These are phyloP conservation scores for Hippocampus kuda DNA, from an alignment of 2,797 vertebrate species.

Conservation along the genomic window DNA sequence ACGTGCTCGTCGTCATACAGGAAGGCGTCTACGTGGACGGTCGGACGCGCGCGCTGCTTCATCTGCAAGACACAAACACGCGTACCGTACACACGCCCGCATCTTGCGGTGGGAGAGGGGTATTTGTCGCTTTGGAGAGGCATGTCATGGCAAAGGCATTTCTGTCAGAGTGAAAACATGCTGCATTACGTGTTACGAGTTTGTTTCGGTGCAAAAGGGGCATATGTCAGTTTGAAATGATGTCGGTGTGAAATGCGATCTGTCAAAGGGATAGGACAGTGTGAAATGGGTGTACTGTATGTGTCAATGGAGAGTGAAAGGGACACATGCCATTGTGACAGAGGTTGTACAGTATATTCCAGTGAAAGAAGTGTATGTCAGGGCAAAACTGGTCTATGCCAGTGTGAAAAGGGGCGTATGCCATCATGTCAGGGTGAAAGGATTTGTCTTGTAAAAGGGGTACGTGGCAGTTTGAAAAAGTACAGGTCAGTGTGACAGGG, in stretches of 20 bases:
- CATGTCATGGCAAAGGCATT: not conserved
- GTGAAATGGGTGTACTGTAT: too few relatives aligned
- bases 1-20: conserved; percentile 84
- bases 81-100: too few relatives aligned
- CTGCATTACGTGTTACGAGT: too few relatives aligned
- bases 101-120: not conserved
- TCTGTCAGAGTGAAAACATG: too few relatives aligned
- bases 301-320: too few relatives aligned
- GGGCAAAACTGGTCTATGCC: not conserved
- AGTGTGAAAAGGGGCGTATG: not conserved
- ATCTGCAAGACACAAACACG: conserved; percentile 57
- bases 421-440: too few relatives aligned
- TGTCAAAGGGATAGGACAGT: too few relatives aligned
- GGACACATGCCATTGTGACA: not conserved
- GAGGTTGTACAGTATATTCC: not conserved
- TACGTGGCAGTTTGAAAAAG: not conserved
- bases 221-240: too few relatives aligned
- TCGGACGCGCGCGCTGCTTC: conserved; percentile 64
- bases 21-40: conserved; percentile 82
- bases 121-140: not conserved
- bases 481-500: not conserved
- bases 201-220: too few relatives aligned
- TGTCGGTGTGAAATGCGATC: too few relatives aligned
- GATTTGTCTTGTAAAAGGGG: too few relatives aligned
- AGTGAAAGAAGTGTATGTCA: too few relatives aligned